Conservation (phyloP, 64 coral and sea anemone genomes). For the Montipora sp. region DNA sequence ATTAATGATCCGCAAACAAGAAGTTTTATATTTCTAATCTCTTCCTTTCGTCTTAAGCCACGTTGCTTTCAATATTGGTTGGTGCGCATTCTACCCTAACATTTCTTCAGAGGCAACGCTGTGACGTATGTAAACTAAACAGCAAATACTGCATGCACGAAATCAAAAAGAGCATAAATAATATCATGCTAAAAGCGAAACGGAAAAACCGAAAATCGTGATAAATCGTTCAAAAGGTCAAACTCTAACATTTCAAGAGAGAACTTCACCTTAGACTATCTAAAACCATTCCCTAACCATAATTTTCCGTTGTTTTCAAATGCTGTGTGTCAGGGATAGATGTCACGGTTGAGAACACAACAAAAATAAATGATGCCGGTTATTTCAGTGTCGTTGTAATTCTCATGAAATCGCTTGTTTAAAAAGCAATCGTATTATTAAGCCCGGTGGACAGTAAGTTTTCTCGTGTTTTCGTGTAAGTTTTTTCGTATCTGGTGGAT, state of each 20-base stretch:
- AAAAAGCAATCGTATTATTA: no score
- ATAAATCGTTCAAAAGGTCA: background rate
- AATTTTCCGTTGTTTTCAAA: background rate
- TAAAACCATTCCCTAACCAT: background rate
- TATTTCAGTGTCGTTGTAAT: background rate
- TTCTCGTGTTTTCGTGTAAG: no score
- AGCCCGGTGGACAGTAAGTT: no score
- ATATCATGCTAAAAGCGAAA: background rate
- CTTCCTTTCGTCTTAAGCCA: conserved; percentile 33
- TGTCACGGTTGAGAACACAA: background rate
- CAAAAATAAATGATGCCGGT: background rate
- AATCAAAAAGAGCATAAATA: background rate
- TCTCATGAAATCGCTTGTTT: no score
- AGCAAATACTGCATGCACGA: no score
- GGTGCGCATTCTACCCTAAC: background rate
- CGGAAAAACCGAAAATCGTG: background rate
- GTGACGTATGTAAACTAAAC: background rate
- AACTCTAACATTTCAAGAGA: no score
- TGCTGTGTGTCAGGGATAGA: background rate
- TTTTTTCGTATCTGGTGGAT: no score
- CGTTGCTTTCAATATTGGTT: conserved; percentile 28
- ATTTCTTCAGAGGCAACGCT: background rate
- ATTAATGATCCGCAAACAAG: background rate
- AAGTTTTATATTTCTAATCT: background rate
- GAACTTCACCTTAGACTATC: no score